Evolutionary conservation across 2,797 vertebrate species (phyloP).

Genomic region (Peromyscus nudipes): DNA sequence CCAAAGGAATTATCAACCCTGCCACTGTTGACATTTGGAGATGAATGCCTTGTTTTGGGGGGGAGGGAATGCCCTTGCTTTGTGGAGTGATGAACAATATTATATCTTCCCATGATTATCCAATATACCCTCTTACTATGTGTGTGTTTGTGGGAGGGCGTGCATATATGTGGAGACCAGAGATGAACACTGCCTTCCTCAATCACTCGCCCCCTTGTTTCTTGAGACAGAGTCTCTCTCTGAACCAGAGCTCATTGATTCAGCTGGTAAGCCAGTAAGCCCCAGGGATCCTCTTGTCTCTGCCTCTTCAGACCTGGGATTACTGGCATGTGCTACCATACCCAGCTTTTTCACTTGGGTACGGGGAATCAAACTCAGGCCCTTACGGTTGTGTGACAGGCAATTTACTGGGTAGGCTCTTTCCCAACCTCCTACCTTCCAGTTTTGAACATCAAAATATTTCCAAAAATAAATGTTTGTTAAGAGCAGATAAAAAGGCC

Average conservation of each 20-base stretch:
- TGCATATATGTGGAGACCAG: neutral
- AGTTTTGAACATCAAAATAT: neutral
- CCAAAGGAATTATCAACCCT: neutral
- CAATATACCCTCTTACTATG: neutral
- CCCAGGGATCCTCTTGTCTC: neutral
- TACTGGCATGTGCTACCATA: neutral
- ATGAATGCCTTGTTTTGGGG: neutral
- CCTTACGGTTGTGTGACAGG: neutral
- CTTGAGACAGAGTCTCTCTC: neutral
- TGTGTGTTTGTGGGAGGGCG: neutral
- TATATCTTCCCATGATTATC: neutral
- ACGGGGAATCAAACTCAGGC: neutral
- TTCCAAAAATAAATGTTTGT: neutral
- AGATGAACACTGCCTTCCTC: neutral
- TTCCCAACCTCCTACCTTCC: neutral
- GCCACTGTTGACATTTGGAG: neutral
- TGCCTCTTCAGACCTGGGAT: neutral
- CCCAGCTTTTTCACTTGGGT: neutral
- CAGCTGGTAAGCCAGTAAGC: neutral
- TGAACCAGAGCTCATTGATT: neutral
- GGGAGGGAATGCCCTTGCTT: neutral
- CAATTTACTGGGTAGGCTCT: neutral
- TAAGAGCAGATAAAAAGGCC: neutral
- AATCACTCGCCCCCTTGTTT: neutral
- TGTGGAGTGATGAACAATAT: neutral